Evolutionary conservation across 2,888 invertebrate species (phyloP).

Genomic region (Maniola hyperantus): DNA sequence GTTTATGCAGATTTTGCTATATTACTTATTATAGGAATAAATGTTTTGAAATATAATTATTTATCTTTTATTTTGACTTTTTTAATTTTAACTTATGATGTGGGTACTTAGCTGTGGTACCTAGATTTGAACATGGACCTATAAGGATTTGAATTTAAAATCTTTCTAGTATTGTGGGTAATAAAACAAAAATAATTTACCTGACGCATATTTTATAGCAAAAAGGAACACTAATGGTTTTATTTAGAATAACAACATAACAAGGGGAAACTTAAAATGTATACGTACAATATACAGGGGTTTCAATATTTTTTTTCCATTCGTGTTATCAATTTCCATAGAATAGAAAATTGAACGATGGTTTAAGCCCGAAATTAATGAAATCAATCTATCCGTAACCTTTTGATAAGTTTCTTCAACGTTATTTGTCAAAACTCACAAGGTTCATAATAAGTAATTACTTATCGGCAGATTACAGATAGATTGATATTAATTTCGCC

Average conservation of each 20-base stretch:
- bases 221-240: conserved; percentile 1
- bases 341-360: conserved; percentile 33
- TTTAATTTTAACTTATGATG: no score
- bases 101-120: no score
- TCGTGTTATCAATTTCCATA: conserved; percentile 29
- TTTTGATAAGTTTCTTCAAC: no score
- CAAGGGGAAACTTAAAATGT: conserved; percentile 24
- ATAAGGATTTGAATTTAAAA: no score
- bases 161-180: background rate
- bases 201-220: background rate
- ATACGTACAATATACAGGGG: conserved; percentile 23
- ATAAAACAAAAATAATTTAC: conserved; percentile 4
- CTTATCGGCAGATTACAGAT: no score
- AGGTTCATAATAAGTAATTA: no score
- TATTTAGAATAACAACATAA: background rate
- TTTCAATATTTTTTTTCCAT: conserved; percentile 22
- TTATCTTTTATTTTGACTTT: conserved; percentile 24
- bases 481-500: no score
- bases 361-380: background rate
- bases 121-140: no score
- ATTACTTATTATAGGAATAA: conserved; percentile 64
- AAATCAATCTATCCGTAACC: no score
- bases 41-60: conserved; percentile 65
- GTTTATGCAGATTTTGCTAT: conserved; percentile 74
- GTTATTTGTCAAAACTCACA: no score